Evolutionary conservation across 2,113 vertebrate species (phyloP), one percentile per base, ranked within the genome.

Genomic region (Channa argus): DNA sequence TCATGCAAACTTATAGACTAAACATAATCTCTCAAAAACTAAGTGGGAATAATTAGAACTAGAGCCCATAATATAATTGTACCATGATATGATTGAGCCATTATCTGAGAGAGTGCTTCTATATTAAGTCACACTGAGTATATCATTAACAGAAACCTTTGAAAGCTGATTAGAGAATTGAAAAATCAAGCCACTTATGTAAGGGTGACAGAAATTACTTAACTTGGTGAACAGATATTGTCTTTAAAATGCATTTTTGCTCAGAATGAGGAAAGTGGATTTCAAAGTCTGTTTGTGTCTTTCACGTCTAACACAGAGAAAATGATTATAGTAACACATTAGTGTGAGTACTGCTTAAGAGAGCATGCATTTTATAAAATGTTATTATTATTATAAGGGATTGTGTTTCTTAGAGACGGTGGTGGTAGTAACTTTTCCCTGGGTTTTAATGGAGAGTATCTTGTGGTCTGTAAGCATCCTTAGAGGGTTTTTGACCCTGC

Each of bases 401-500:
- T 24, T 24, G 24, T 24, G 1, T 24, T 24, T 24, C 24, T 24
- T 24, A 24, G 24, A 24, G 24, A 24, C 24, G 24, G 53, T 56
- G 34, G 8, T 11, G 43, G 11, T 6, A 13, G 36, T 36, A 52
- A 63, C 63, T 47, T 55, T 56, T n/a, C 7, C 2, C 10, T 53
- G n/a, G 55, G 13, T 59, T 67, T 61, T 34, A 51, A 53, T 71
- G 63, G 47, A 71, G 72, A 54, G 3, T 66, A 38, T 45, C 24
- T 68, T 63, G 60, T 56, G 71, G 82, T 39, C 5, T 45, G 9
- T 13, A 63, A 69, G 58, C 46, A 62, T 63, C 81, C 79, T 65
- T 63, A 41, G 39, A 69, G 2, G 63, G 46, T 54, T 61, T 68
- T 73, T 65, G 12, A 79, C 15, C 2, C 36, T 84, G 63, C 63